These are phyloP conservation scores for Lepidocyrtoides sp. DNA, from an alignment of 2,888 invertebrate genomes.

Conservation along the genomic window DNA sequence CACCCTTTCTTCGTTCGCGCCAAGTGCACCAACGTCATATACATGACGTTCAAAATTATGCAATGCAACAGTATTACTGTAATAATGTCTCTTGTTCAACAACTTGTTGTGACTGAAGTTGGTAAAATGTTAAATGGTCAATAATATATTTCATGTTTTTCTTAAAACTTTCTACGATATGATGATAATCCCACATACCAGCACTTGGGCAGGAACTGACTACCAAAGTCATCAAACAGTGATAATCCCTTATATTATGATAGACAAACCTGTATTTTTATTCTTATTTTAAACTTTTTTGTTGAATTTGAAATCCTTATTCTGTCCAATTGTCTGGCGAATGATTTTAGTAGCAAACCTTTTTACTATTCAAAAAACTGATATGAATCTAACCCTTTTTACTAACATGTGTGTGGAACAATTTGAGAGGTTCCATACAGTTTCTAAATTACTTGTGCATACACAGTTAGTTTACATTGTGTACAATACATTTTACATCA, in stretches of 20 bases:
- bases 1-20: neutral
- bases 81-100: neutral
- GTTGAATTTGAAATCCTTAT: neutral
- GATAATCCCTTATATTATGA: neutral
- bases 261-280: slow-evolving; percentile 35
- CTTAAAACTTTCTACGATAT: neutral
- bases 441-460: slow-evolving; percentile 60
- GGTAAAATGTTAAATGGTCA: neutral
- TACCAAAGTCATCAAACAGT: slow-evolving; percentile 39
- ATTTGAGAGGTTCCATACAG: slow-evolving; percentile 31
- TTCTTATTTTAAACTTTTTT: neutral
- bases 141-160: slow-evolving; percentile 28
- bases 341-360: neutral
- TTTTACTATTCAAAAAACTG: neutral
- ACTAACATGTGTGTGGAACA: neutral
- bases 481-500: slow-evolving; percentile 38
- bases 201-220: slow-evolving; percentile 14
- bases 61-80: neutral
- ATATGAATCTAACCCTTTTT: slow-evolving; percentile 51
- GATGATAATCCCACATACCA: slow-evolving; percentile 35
- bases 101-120: neutral
- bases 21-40: neutral
- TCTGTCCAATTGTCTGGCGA: slow-evolving; percentile 19
- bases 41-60: too few species aligned
- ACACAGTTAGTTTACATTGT: slow-evolving; percentile 36